These are phyloP conservation scores for Pogonognathellus flavescens DNA, from an alignment of 1,140 invertebrate species.

Conservation along the genomic window DNA sequence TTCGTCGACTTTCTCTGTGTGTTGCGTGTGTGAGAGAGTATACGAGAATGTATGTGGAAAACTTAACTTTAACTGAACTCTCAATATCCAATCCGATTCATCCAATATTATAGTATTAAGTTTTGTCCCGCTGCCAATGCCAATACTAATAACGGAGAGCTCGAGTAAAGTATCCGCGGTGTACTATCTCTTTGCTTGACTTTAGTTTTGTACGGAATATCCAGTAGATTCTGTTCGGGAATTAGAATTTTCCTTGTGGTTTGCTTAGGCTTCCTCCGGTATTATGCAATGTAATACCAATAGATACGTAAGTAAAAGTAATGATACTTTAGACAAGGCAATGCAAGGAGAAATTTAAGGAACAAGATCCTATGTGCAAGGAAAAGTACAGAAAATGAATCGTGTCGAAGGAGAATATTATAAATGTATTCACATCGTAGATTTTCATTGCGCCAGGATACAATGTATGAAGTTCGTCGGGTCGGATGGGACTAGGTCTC, in stretches of 20 bases:
- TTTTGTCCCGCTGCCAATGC: slow-evolving; percentile 26
- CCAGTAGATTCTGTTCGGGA: not conserved
- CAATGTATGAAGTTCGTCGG: too few species aligned
- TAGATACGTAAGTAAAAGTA: slow-evolving; percentile 10
- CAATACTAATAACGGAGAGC: slow-evolving; percentile 31
- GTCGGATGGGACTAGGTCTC: too few species aligned
- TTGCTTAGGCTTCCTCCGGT: not conserved
- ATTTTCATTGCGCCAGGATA: not conserved
- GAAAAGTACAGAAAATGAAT: not conserved
- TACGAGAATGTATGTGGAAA: not conserved
- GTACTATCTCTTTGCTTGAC: not conserved
- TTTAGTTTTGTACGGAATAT: not conserved
- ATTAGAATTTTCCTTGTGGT: slow-evolving; percentile 18
- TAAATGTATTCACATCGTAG: not conserved
- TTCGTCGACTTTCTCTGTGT: too few species aligned
- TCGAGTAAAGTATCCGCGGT: not conserved
- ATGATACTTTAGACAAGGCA: slow-evolving; percentile 8
- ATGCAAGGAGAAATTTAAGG: not conserved
- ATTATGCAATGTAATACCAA: slow-evolving; percentile 24
- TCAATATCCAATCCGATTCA: slow-evolving; percentile 52
- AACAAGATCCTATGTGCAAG: not conserved
- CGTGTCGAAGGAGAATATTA: not conserved
- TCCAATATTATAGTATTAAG: slow-evolving; percentile 47
- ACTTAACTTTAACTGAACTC: slow-evolving; percentile 43
- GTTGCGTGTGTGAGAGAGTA: not conserved